These are phyloP conservation scores for Cygnus buccinator DNA, from an alignment of 2,113 vertebrate genomes.

Conservation along the genomic window DNA sequence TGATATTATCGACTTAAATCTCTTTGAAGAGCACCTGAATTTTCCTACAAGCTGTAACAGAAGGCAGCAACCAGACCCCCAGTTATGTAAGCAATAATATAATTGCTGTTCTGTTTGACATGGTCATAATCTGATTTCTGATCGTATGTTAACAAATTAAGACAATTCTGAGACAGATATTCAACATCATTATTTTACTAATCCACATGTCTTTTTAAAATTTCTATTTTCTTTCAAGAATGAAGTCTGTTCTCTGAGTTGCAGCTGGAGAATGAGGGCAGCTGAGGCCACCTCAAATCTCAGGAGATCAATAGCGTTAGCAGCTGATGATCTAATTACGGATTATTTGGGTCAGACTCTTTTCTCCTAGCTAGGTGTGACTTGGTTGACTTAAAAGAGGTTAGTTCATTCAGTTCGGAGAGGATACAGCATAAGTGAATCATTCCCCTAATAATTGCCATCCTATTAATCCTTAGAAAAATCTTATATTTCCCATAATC, in stretches of 20 bases:
- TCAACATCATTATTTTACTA: neutral
- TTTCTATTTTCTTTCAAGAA: slow-evolving; percentile 2
- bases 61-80: neutral
- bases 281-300: slow-evolving; percentile 34
- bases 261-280: slow-evolving; percentile 41
- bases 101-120: slow-evolving; percentile 11
- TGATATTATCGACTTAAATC: neutral
- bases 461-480: neutral
- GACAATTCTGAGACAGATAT: neutral
- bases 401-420: slow-evolving; percentile 17
- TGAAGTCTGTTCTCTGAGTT: slow-evolving; percentile 14
- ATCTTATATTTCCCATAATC: neutral
- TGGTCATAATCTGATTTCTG: neutral
- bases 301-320: slow-evolving; percentile 28
- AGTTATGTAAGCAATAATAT: neutral
- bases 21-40: neutral
- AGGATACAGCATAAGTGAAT: neutral
- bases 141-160: neutral
- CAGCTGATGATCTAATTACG: slow-evolving; percentile 58
- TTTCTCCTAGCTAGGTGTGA: slow-evolving; percentile 26
- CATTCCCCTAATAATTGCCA: neutral
- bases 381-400: slow-evolving; percentile 37
- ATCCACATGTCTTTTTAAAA: neutral
- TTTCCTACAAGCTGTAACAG: neutral
- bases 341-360: slow-evolving; percentile 57